These are phyloP conservation scores for Thomomys bottae DNA, from an alignment of 2,113 vertebrate genomes.

Conservation along the genomic window DNA sequence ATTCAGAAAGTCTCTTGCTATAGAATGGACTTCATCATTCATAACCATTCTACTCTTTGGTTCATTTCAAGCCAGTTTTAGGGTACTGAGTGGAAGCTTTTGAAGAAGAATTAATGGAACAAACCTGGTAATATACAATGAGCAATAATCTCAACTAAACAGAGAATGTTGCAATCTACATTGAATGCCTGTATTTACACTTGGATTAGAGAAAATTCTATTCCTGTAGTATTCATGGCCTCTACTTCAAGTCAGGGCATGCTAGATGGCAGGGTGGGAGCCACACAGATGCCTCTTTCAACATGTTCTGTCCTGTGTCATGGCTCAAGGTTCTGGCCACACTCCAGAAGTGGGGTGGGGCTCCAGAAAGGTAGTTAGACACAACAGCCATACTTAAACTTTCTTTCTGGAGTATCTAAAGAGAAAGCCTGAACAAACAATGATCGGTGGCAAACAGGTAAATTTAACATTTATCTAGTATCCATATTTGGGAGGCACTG, in stretches of 20 bases:
- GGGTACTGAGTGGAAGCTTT: not conserved
- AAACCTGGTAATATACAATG: not conserved
- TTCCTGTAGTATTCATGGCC: not conserved
- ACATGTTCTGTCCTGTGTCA: not conserved
- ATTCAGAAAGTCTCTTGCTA: constrained; percentile 25
- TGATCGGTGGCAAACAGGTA: not conserved
- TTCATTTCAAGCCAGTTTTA: not conserved
- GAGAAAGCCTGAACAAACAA: not conserved
- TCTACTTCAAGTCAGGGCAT: constrained; percentile 7
- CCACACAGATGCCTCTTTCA: not conserved
- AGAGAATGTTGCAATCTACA: not conserved
- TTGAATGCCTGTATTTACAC: not conserved
- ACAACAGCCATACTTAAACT: not conserved
- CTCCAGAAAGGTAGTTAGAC: not conserved
- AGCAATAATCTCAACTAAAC: constrained; percentile 9
- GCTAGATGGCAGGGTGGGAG: not conserved
- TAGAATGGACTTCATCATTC: not conserved
- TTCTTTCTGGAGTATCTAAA: not conserved
- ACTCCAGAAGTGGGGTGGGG: not conserved
- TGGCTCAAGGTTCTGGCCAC: constrained; percentile 3
- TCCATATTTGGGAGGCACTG: not conserved
- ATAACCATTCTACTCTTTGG: not conserved
- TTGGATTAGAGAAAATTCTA: constrained; percentile 15
- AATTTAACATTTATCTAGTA: not conserved
- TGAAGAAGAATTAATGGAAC: not conserved